A percentile compares a stretch with the other conserved stretches of the same genome.
Evolutionary conservation across 2,888 invertebrate genomes (phyloP).

Genomic region (Sarcophaga rosellei): DNA sequence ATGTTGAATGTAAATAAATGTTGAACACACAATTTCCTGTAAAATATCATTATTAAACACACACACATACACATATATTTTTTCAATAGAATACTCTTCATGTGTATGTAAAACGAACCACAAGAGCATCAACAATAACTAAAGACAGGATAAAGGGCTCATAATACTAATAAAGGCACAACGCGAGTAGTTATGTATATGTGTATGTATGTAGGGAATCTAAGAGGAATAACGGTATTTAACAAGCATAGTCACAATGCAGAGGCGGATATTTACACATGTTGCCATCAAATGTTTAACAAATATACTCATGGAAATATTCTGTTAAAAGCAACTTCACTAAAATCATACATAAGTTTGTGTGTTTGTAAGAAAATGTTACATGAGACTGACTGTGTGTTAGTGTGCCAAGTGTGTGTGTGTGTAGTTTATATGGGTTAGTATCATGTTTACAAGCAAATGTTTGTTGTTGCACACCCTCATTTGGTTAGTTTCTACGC

Average conservation of each 20-base stretch:
- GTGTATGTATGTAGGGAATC: not conserved
- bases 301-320: conserved; percentile 48
- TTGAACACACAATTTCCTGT: conserved; percentile 47
- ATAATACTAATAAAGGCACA: not conserved
- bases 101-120: not conserved
- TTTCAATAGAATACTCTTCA: not conserved
- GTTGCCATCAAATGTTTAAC: conserved; percentile 54
- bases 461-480: conserved; percentile 18
- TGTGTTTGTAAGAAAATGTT: not conserved
- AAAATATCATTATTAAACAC: conserved; percentile 31
- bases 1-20: conserved; percentile 20
- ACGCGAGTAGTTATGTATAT: not conserved
- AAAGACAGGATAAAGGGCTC: conserved; percentile 5
- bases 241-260: conserved; percentile 35
- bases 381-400: conserved; percentile 6
- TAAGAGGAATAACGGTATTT: not conserved
- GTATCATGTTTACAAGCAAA: not conserved
- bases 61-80: not conserved
- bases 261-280: conserved; percentile 62
- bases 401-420: not conserved
- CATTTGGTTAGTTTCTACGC: conserved; percentile 54
- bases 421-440: not conserved
- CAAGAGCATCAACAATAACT: not conserved
- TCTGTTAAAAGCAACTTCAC: conserved; percentile 21
- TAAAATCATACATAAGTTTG: not conserved